Base-by-base conservation (phyloP, 2,797 vertebrate genomes). In the Lepus oiostolus region DNA sequence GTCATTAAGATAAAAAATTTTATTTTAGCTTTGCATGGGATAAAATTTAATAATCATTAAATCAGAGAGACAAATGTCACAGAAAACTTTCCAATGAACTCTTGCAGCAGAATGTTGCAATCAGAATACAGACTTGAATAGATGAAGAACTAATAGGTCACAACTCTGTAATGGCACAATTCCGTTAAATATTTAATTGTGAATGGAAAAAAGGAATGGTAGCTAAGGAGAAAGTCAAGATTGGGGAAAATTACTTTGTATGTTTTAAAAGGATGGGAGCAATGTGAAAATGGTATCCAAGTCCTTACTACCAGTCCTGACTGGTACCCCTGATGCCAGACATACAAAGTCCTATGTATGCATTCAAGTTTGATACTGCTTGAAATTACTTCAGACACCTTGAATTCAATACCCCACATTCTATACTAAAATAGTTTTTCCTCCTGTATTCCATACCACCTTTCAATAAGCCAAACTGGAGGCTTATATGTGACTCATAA, bases 201-300 rank as follows among this genome's bases (percentile, higher is more conserved):
- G 65, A 71, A 60, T 60, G 70, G 71, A 80, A 54, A 86, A 79
- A 65, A 22, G 58, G n/a, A 70, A 28, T 13, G 10, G 54, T 8
- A 85, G 26, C n/a, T 67, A 82, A 95, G 70, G 28, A 92, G 77
- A 87, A 84, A 88, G 26, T 75, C 30, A 74, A 62, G 32, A 60
- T 6, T 63, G 22, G 72, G 35, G 62, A 52, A 6, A 70, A 65
- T 16, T 75, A 74, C 42, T 92, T 81, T 85, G 4, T 71, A 42
- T 80, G 22, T 70, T 92, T 82, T 81, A 77, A 67, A 89, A 75
- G 17, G 54, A 42, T 26, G 6, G 30, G 22, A 74, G 9, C n/a
- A 32, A 72, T 35, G 9, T 71, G 19, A 92, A 76, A 7, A 28
- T 63, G 60, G n/a, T 28, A 30, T 77, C 28, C 12, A 77, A 65